These are phyloP conservation scores for Hippoglossus hippoglossus DNA, from an alignment of 2,797 vertebrate genomes.

Conservation along the genomic window DNA sequence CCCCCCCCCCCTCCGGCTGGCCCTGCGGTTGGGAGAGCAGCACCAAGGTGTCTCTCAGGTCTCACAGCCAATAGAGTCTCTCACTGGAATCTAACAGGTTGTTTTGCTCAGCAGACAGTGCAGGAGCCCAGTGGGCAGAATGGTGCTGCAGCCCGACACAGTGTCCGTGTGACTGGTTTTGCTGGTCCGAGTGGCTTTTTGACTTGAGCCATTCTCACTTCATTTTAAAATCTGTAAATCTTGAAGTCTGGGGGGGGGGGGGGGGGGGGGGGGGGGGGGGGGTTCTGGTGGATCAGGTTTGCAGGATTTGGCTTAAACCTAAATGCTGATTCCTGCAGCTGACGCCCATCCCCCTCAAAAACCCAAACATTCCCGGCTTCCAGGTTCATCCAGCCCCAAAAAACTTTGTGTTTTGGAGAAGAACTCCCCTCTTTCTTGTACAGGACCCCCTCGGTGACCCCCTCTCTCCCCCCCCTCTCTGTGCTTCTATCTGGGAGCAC, in stretches of 20 bases:
- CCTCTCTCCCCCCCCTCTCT: slow-evolving; percentile 50
- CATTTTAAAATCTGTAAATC: slow-evolving; percentile 12
- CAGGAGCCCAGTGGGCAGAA: background rate
- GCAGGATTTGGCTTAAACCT: slow-evolving; percentile 35
- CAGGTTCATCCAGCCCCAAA: slow-evolving; percentile 39
- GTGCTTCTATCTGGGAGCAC: slow-evolving; percentile 71
- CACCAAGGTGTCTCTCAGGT: slow-evolving; percentile 34
- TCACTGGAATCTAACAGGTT: slow-evolving; percentile 13
- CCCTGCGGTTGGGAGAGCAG: slow-evolving; percentile 8
- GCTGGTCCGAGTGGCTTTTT: background rate
- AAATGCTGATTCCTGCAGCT: slow-evolving; percentile 25
- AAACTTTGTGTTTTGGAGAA: slow-evolving; percentile 70
- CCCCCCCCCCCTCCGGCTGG: background rate
- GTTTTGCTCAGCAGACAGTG: slow-evolving; percentile 15
- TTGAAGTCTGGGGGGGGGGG: slow-evolving; percentile 6
- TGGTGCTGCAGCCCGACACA: background rate
- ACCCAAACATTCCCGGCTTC: slow-evolving; percentile 62
- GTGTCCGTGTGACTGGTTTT: slow-evolving; percentile 11
- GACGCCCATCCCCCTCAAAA: slow-evolving; percentile 53
- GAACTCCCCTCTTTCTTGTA: slow-evolving; percentile 67
- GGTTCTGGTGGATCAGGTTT: slow-evolving; percentile 32
- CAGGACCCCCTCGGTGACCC: slow-evolving; percentile 69
- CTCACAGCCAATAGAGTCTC: background rate
- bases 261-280: no score
- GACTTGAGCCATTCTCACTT: slow-evolving; percentile 25